phyloP scores from a whole-genome alignment of 92 coral and sea anemone genomes.

The Zoanthus sansibaricus region DNA sequence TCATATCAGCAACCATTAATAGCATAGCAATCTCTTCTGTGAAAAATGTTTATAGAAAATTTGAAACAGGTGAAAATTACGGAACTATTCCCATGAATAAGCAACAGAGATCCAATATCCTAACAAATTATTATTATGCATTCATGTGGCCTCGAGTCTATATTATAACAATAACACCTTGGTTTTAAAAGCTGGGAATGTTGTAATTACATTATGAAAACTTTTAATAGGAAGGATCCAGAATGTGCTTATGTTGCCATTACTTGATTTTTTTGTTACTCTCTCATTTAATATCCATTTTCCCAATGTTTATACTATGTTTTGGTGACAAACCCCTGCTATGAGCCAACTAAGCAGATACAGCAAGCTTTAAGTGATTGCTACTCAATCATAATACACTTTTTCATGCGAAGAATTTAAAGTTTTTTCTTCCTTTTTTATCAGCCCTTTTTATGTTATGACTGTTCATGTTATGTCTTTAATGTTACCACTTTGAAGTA shows the following conservation, averaged over 20 bases:
- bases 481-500: background rate
- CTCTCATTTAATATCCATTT: slow-evolving; percentile 44
- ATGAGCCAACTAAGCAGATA: slow-evolving; percentile 9
- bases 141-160: slow-evolving; percentile 41
- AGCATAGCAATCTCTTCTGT: slow-evolving; percentile 39
- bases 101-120: slow-evolving; percentile 49
- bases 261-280: slow-evolving; percentile 35
- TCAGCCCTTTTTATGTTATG: background rate
- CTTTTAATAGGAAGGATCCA: slow-evolving; percentile 41
- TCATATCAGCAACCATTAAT: slow-evolving; percentile 38
- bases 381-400: too few relatives aligned
- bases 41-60: slow-evolving; percentile 44
- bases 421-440: background rate
- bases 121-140: slow-evolving; percentile 37
- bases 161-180: slow-evolving; percentile 42
- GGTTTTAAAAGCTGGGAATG: slow-evolving; percentile 45
- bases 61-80: slow-evolving; percentile 32
- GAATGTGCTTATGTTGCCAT: slow-evolving; percentile 21
- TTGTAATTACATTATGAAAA: slow-evolving; percentile 47
- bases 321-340: slow-evolving; percentile 15
- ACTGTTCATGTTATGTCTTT: background rate
- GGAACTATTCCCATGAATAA: slow-evolving; percentile 51
- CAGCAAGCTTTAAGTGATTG: background rate
- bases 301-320: slow-evolving; percentile 5
- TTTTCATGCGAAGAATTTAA: background rate